Percentiles rank a stretch among this genome's conserved stretches.
Evolutionary conservation across 2,888 invertebrate species (phyloP).

Genomic region (Cryptus viduatorius): DNA sequence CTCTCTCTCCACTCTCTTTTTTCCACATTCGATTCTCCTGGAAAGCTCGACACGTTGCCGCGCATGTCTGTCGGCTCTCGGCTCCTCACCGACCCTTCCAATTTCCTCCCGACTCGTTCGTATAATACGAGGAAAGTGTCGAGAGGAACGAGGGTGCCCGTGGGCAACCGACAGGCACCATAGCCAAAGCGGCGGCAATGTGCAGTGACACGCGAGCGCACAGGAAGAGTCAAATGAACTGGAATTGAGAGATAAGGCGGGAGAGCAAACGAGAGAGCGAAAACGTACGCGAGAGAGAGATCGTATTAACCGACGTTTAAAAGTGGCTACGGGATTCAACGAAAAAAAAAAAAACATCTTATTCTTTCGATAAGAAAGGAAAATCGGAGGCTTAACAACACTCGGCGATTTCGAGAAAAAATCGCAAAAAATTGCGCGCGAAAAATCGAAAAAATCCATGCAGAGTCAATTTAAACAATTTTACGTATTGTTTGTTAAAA

Average conservation of each 20-base stretch:
- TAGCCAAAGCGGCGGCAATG: constrained; percentile 62
- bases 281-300: constrained; percentile 15
- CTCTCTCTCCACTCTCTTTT: background rate
- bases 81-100: constrained; percentile 6
- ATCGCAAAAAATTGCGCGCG: too few relatives aligned
- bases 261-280: constrained; percentile 53
- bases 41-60: constrained; percentile 12
- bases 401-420: background rate
- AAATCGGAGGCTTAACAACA: too few relatives aligned
- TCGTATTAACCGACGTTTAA: constrained; percentile 37
- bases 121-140: constrained; percentile 49
- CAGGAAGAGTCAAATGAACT: constrained; percentile 74
- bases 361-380: background rate
- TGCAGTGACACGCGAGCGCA: constrained; percentile 73
- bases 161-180: constrained; percentile 5
- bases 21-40: background rate
- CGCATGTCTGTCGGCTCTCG: background rate
- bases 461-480: too few relatives aligned
- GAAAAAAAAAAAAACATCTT: background rate
- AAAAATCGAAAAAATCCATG: too few relatives aligned
- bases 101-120: constrained; percentile 22
- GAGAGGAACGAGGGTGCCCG: constrained; percentile 63
- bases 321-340: constrained; percentile 29
- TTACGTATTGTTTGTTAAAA: too few relatives aligned
- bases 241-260: constrained; percentile 69